Evolutionary conservation across 2,888 invertebrate species (phyloP), one percentile per base, ranked within the genome.

Genomic region (Falcaria lacertinaria): DNA sequence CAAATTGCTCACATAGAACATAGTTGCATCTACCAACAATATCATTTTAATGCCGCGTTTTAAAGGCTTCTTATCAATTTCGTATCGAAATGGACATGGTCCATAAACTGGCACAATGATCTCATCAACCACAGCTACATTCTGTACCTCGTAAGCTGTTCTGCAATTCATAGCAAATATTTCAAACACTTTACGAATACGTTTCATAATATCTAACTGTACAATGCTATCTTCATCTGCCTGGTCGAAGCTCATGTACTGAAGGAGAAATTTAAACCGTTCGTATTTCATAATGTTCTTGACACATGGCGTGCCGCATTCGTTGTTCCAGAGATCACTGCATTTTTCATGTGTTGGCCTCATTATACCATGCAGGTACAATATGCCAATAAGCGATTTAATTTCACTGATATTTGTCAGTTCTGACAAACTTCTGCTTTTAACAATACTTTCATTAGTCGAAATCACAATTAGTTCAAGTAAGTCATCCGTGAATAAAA

Each of bases 121-220:
- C 64, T 89, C 89, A 70, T 89, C 89, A 53, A 89, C 66, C 33
- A 86, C 83, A 4, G 68, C 80, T 33, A 63, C 52, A 47, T 74
- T 74, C 28, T 74, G 74, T 34, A 83, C 68, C 25, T 79, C 74
- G 48, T 74, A 72, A 41, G 75, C 69, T 45, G 73, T 75, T 60
- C 85, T 76, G 52, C 89, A 87, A 61, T 89, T 89, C 60, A 80
- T 64, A 19, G 84, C 76, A 49, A 90, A 89, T 45, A 83, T 83
- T 58, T 89, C 86, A 49, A 90, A 84, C 4, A 86, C 73, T 64
- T 83, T 80, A 34, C 86, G 72, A 45, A 88, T 82, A 7, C 81
- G 77, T 53, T 74, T 83, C 79, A 90, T 82, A 15, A 74, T 59
- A 51, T 87, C 83, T 43, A 69, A 71, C 44, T 75, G 73, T 43